Percentiles rank a stretch among this genome's conserved stretches.
phyloP scores from a whole-genome alignment of 2,113 vertebrate species.

The Callaeas wilsoni region DNA sequence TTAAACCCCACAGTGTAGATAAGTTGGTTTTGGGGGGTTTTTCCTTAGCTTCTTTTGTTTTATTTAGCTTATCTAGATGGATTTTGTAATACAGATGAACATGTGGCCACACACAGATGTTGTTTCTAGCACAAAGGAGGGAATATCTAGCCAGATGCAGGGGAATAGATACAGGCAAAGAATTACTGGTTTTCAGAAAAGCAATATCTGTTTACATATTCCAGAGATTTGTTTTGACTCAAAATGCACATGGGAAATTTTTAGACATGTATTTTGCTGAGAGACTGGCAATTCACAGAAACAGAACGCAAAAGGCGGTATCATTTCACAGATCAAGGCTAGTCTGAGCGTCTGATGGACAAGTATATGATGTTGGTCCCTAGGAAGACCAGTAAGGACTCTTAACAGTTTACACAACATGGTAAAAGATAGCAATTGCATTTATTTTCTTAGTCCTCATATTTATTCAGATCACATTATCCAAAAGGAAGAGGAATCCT shows the following conservation, averaged over 20 bases:
- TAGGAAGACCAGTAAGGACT: background rate
- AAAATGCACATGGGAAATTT: background rate
- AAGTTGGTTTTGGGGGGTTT: rapidly evolving
- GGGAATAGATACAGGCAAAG: background rate
- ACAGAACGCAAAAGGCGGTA: background rate
- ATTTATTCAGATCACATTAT: background rate
- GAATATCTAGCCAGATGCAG: background rate
- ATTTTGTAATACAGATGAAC: background rate
- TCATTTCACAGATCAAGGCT: background rate
- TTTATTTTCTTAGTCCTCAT: background rate
- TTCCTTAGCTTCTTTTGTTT: background rate
- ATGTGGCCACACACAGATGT: background rate
- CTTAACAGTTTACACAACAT: background rate
- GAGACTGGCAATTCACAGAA: background rate
- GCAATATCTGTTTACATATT: background rate
- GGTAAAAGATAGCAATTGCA: background rate
- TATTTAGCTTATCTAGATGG: background rate
- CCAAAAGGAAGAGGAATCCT: background rate
- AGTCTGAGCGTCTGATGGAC: background rate
- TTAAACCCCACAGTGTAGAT: background rate
- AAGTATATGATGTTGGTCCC: background rate
- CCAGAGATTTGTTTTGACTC: background rate
- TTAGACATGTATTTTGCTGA: background rate
- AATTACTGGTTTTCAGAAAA: background rate
- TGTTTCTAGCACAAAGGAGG: background rate